Evolutionary conservation across 1,140 invertebrate genomes (phyloP), one percentile per base, ranked within the genome.

Genomic region (Leptopilina boulardi): DNA sequence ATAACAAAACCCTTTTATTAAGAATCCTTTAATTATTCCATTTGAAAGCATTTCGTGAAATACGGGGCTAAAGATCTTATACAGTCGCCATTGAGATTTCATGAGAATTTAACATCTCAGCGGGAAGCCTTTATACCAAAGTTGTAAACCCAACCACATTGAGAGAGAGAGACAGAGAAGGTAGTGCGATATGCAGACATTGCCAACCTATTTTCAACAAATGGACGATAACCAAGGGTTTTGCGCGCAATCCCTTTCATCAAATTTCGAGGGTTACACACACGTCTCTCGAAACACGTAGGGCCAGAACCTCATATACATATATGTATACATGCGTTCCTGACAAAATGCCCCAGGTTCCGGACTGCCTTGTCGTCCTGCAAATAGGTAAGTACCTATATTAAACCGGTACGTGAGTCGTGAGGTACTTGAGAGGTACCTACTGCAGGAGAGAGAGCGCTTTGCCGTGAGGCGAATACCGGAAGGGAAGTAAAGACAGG

Each of bases 331-430:
- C 26, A n/a, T 13, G 59, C 26, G 11, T 34, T n/a, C 13, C 59
- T 34, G 59, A 30, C 23, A 66, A 30, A 66, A 66, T 66, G 23
- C 23, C 26, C 23, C 23, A 66, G 59, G 59, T 66, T 30, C 59
- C 59, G 59, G 59, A n/a, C 59, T 66, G 13, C 23, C 26, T n/a
- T n/a, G n/a, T 66, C 59, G 59, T 66, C 59, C 59, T 66, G 23
- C 59, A 66, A 66, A 66, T 66, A 66, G 59, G 59, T 66, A 74
- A 77, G 73, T 77, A 70, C 44, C 41, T 70, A 51, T 74, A 77
- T 77, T 77, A 77, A 74, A 77, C 56, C 56, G 59, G 72, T 71
- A 73, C 76, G 76, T 77, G 76, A 73, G 72, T 77, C 56, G 56
- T 73, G 76, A 59, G 59, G 56, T 66, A 66, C 59, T 66, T n/a